Evolutionary conservation across 2,888 invertebrate genomes (phyloP).

Genomic region (Drosophila colorata): DNA sequence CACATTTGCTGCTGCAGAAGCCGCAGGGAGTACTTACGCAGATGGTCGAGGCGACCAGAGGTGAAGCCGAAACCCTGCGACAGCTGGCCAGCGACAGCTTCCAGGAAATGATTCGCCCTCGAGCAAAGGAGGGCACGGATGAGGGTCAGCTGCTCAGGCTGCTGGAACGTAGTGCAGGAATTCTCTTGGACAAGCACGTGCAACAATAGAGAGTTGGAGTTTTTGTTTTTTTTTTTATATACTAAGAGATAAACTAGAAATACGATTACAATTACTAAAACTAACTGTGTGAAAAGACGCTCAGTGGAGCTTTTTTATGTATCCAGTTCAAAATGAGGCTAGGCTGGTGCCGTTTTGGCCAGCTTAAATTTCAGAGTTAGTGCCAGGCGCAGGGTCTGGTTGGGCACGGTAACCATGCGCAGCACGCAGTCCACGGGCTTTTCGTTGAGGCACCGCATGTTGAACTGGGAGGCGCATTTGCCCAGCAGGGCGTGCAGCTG

Average conservation of each 20-base stretch:
- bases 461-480: constrained; percentile 86
- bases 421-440: constrained; percentile 87
- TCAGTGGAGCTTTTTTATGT: too few species aligned
- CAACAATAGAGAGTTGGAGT: constrained; percentile 3
- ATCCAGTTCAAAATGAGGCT: too few species aligned
- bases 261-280: constrained; percentile 9
- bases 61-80: constrained; percentile 83
- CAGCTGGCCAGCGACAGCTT: constrained; percentile 85
- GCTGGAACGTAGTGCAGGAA: constrained; percentile 38
- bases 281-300: too few species aligned
- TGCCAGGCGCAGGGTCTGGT: constrained; percentile 73
- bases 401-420: constrained; percentile 88
- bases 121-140: not conserved
- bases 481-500: constrained; percentile 90
- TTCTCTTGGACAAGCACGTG: constrained; percentile 37
- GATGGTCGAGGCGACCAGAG: constrained; percentile 89
- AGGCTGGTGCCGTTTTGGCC: constrained; percentile 12
- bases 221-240: constrained; percentile 13
- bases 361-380: constrained; percentile 24
- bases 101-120: constrained; percentile 27
- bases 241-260: constrained; percentile 26
- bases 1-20: constrained; percentile 88
- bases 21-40: constrained; percentile 87
- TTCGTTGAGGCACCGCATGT: constrained; percentile 86
- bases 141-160: constrained; percentile 32